phyloP scores from a whole-genome alignment of 2,888 invertebrate species.

The Tenthredo notha region DNA sequence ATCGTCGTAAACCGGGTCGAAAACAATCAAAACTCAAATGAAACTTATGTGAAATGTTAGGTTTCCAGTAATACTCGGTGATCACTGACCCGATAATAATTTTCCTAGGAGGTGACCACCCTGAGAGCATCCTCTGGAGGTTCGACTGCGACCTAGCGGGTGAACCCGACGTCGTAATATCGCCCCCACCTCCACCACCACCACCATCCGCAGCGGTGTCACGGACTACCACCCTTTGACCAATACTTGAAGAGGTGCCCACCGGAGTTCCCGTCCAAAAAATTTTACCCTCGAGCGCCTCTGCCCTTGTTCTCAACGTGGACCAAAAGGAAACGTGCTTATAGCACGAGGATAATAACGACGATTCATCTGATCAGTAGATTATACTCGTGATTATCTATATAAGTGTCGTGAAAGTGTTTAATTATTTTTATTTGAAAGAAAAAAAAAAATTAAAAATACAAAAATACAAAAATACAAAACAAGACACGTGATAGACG shows the following conservation, averaged over 20 bases:
- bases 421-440: too few species aligned
- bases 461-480: background rate
- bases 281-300: slow-evolving; percentile 70
- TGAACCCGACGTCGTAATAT: slow-evolving; percentile 76
- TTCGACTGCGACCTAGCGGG: slow-evolving; percentile 77
- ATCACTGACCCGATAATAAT: slow-evolving; percentile 32
- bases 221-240: slow-evolving; percentile 76
- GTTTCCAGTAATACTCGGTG: background rate
- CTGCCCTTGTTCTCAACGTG: slow-evolving; percentile 68
- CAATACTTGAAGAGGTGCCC: slow-evolving; percentile 77
- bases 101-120: slow-evolving; percentile 75
- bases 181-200: slow-evolving; percentile 73
- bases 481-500: background rate
- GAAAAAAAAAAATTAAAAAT: too few species aligned
- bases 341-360: slow-evolving; percentile 69
- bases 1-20: background rate
- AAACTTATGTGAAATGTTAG: background rate
- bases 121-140: slow-evolving; percentile 77
- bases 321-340: slow-evolving; percentile 75
- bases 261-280: slow-evolving; percentile 74
- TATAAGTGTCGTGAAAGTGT: background rate
- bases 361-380: slow-evolving; percentile 54
- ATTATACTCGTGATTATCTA: slow-evolving; percentile 49
- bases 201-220: slow-evolving; percentile 73
- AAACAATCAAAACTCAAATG: background rate